Conservation (phyloP, 2,888 invertebrate genomes). For the Meiosimyza platycephala region DNA sequence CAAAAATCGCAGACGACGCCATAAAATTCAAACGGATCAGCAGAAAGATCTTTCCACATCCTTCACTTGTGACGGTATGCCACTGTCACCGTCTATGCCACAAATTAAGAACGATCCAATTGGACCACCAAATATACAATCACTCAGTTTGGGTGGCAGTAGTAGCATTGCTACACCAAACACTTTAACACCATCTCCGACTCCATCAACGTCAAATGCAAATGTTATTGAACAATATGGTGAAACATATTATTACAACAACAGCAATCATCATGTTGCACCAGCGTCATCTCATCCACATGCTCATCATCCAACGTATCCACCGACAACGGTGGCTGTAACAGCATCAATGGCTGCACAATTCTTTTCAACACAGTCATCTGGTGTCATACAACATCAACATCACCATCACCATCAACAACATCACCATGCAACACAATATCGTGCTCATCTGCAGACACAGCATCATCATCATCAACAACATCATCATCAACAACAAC, state of each 20-base stretch:
- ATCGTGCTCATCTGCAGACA: constrained; percentile 25
- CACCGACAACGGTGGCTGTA: constrained; percentile 30
- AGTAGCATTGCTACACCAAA: constrained; percentile 48
- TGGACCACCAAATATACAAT: constrained; percentile 51
- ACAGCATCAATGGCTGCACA: constrained; percentile 39
- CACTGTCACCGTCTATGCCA: constrained; percentile 50
- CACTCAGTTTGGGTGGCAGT: constrained; percentile 45
- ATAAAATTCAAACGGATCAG: constrained; percentile 55
- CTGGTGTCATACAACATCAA: not conserved
- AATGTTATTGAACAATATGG: constrained; percentile 48
- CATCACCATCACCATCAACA: constrained; percentile 36
- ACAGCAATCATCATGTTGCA: constrained; percentile 46
- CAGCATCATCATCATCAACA: constrained; percentile 20
- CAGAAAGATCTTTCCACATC: constrained; percentile 47
- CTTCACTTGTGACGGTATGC: constrained; percentile 52
- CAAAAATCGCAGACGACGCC: constrained; percentile 59
- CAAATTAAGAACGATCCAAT: constrained; percentile 22
- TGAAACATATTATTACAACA: constrained; percentile 53
- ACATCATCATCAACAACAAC: constrained; percentile 31
- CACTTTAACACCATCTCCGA: constrained; percentile 52
- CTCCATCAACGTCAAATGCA: constrained; percentile 49
- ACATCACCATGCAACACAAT: constrained; percentile 26
- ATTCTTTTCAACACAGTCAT: constrained; percentile 44
- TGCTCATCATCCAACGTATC: not conserved
- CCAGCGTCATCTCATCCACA: constrained; percentile 27